A percentile compares a stretch with the other conserved stretches of the same genome.
These are phyloP conservation scores for Podarcis muralis DNA, from an alignment of 2,113 vertebrate genomes.

Conservation along the genomic window DNA sequence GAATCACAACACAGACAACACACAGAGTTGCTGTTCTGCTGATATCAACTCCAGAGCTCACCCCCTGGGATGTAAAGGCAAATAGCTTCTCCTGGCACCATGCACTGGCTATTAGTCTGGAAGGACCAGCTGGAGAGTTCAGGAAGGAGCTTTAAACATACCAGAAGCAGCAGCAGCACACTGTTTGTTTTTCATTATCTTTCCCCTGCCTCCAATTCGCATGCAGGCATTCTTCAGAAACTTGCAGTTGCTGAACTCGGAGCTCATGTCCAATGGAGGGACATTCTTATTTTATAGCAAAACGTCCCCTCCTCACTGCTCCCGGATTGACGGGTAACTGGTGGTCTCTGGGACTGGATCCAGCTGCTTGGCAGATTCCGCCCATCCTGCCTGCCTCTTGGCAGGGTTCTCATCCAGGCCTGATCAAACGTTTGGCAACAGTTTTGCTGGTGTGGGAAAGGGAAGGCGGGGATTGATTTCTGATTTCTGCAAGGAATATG, in stretches of 20 bases:
- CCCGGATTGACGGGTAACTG: too few species aligned
- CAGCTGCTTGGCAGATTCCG: background rate
- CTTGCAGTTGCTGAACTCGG: background rate
- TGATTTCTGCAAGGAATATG: too few species aligned
- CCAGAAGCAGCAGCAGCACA: background rate
- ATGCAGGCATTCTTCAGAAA: background rate
- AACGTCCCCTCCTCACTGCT: too few species aligned
- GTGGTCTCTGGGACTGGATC: background rate
- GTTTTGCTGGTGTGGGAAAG: background rate
- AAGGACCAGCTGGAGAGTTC: background rate
- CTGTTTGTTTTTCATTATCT: fast-evolving
- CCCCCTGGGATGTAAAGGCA: background rate
- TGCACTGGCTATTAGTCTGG: background rate
- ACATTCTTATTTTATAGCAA: background rate
- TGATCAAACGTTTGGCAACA: background rate
- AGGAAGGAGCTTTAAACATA: background rate
- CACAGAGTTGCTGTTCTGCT: background rate
- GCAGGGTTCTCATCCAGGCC: background rate
- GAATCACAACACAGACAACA: too few species aligned
- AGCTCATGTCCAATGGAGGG: background rate
- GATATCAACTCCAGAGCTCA: background rate
- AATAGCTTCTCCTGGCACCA: background rate
- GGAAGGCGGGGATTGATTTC: background rate
- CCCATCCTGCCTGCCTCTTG: background rate
- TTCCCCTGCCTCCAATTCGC: background rate